Conservation (phyloP, 2,888 invertebrate genomes). For the Drosophila falleni region DNA sequence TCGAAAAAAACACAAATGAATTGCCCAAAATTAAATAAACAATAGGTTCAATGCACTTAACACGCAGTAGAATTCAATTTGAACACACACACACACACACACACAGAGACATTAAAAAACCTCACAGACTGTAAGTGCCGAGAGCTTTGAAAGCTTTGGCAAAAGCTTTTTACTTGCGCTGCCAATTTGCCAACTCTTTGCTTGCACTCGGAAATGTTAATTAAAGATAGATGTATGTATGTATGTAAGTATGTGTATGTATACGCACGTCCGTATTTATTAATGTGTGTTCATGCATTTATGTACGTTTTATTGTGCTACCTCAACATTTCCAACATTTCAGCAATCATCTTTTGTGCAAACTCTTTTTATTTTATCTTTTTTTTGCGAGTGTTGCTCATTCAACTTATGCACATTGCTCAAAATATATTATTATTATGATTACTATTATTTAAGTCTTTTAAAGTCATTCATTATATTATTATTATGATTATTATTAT, state of each 20-base stretch:
- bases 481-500: constrained; percentile 1
- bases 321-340: constrained; percentile 42
- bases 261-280: neutral
- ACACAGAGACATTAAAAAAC: too few species aligned
- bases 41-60: constrained; percentile 75
- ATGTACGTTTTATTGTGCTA: constrained; percentile 30
- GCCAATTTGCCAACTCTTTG: constrained; percentile 18
- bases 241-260: neutral
- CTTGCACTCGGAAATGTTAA: constrained; percentile 53
- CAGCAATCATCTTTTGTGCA: constrained; percentile 13
- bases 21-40: constrained; percentile 72
- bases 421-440: neutral
- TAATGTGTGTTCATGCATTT: neutral
- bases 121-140: constrained; percentile 6
- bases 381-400: constrained; percentile 18
- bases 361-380: constrained; percentile 14
- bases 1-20: constrained; percentile 56
- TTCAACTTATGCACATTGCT: constrained; percentile 29
- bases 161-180: constrained; percentile 37
- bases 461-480: constrained; percentile 30
- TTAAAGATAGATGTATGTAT: constrained; percentile 3
- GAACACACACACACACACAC: constrained; percentile 12
- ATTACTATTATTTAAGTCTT: neutral
- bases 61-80: constrained; percentile 76
- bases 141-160: constrained; percentile 35